Conservation (phyloP, 2,797 vertebrate genomes). For the Oreortyx pictus region DNA sequence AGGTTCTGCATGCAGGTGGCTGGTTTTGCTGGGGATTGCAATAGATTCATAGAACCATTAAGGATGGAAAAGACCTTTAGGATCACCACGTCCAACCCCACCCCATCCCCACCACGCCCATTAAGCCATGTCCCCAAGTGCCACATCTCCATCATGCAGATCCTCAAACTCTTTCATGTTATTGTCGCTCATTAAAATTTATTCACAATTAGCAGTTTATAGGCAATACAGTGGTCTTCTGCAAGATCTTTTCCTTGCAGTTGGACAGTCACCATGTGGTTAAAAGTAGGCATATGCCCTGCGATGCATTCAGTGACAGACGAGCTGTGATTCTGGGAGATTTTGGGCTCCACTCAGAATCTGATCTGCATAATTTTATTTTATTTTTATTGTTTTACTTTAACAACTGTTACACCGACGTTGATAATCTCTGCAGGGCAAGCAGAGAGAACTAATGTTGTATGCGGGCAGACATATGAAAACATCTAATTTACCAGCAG, state of each 20-base stretch:
- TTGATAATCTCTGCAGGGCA: conserved; percentile 25
- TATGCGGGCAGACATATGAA: conserved; percentile 35
- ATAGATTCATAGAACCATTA: too few species aligned
- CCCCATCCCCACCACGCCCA: too few species aligned
- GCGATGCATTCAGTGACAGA: neutral
- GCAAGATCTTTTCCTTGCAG: neutral
- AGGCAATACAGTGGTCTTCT: neutral
- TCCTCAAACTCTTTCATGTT: neutral
- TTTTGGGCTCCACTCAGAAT: conserved; percentile 32
- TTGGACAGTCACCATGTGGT: neutral
- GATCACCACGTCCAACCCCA: too few species aligned
- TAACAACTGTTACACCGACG: neutral
- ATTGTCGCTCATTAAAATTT: neutral
- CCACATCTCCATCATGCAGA: neutral
- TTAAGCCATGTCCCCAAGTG: too few species aligned
- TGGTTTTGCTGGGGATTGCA: neutral
- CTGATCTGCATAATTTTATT: neutral
- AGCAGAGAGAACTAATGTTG: conserved; percentile 46
- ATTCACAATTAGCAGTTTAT: neutral
- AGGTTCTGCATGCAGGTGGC: neutral
- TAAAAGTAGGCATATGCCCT: neutral
- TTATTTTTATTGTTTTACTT: conserved; percentile 28
- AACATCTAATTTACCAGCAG: conserved; percentile 66
- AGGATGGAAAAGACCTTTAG: too few species aligned
- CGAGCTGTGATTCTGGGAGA: neutral